Percentiles rank a stretch among this genome's conserved stretches.
Conservation (phyloP, 1,140 invertebrate species). For the Drosophila serrata region DNA sequence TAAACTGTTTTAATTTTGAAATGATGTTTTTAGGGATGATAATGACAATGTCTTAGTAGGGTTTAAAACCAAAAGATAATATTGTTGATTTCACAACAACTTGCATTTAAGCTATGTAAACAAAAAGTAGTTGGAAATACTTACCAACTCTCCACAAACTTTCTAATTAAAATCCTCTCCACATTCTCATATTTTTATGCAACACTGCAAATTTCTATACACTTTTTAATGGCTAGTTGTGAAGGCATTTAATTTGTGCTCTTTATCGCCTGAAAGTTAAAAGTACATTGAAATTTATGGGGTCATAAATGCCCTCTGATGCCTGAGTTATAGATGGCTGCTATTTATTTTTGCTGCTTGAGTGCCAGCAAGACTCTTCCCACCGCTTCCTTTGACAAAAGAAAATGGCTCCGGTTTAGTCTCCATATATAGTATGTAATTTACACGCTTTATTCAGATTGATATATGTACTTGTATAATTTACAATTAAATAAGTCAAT, state of each 20-base stretch:
- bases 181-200: not conserved
- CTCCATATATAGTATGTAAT: slow-evolving; percentile 42
- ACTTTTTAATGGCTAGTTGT: slow-evolving; percentile 4
- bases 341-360: slow-evolving; percentile 3
- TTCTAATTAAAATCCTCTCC: not conserved
- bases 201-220: not conserved
- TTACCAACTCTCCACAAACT: not conserved
- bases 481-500: slow-evolving; percentile 73
- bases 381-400: not conserved
- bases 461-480: slow-evolving; percentile 46
- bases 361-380: not conserved
- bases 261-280: slow-evolving; percentile 17
- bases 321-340: slow-evolving; percentile 8
- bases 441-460: slow-evolving; percentile 68
- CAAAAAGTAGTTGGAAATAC: not conserved
- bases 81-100: not conserved
- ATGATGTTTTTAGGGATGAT: not conserved
- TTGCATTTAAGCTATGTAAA: not conserved
- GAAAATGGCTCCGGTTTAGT: slow-evolving; percentile 5
- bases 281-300: slow-evolving; percentile 14
- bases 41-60: not conserved
- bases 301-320: slow-evolving; percentile 10
- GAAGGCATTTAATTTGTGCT: slow-evolving; percentile 6
- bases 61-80: rapidly evolving
- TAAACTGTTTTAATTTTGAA: too few species aligned